These are phyloP conservation scores for Oconnorella tubifera DNA, from an alignment of 2,888 invertebrate species.

Conservation along the genomic window DNA sequence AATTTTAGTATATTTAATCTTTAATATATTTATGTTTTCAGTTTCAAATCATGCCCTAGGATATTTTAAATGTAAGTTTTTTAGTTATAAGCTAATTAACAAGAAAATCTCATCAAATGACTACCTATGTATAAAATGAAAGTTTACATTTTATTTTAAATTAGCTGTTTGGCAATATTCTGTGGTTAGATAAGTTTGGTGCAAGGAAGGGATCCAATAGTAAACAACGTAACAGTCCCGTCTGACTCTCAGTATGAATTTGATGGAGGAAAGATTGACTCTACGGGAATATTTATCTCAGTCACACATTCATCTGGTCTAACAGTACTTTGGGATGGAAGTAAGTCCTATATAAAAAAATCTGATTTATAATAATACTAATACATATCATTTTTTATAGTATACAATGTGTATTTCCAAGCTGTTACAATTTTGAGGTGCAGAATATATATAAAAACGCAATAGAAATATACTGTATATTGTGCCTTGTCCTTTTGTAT, in stretches of 20 bases:
- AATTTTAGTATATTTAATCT: too few relatives aligned
- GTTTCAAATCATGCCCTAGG: too few relatives aligned
- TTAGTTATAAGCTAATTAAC: too few relatives aligned
- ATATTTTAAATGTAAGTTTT: too few relatives aligned
- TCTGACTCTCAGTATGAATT: slow-evolving; percentile 23
- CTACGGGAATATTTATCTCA: slow-evolving; percentile 68
- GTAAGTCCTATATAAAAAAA: slow-evolving; percentile 15
- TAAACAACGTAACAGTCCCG: slow-evolving; percentile 38
- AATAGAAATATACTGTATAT: too few relatives aligned
- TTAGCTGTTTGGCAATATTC: background rate
- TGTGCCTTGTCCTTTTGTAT: too few relatives aligned
- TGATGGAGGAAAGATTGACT: slow-evolving; percentile 61
- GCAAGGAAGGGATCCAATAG: slow-evolving; percentile 36
- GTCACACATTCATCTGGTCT: slow-evolving; percentile 23
- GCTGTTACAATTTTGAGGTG: too few relatives aligned
- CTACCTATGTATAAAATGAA: too few relatives aligned
- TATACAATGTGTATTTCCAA: background rate
- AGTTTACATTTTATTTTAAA: too few relatives aligned
- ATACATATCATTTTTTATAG: background rate
- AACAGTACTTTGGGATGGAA: slow-evolving; percentile 30
- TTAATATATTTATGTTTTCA: too few relatives aligned
- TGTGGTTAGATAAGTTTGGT: slow-evolving; percentile 15
- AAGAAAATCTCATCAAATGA: too few relatives aligned
- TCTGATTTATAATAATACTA: background rate
- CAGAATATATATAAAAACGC: too few relatives aligned